Evolutionary conservation across 2,797 vertebrate genomes (phyloP).

Genomic region (Muscicapa comitata): DNA sequence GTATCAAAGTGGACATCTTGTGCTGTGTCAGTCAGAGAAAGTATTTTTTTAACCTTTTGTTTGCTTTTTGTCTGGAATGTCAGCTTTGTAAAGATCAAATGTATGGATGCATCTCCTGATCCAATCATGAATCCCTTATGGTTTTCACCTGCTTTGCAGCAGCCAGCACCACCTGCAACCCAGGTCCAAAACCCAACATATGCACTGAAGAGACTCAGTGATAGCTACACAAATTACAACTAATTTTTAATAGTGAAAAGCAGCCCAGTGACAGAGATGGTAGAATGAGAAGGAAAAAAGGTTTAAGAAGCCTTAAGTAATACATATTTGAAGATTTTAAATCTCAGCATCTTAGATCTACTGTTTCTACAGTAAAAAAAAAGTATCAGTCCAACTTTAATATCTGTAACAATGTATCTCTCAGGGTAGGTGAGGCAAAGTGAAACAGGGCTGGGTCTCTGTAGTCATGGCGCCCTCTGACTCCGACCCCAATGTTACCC

Average conservation of each 20-base stretch:
- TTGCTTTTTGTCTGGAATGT: background rate
- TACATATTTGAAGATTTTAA: background rate
- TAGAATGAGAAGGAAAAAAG: background rate
- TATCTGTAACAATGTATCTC: background rate
- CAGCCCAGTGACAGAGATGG: background rate
- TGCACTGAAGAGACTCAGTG: background rate
- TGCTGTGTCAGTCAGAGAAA: background rate
- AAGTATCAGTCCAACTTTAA: background rate
- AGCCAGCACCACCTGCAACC: background rate
- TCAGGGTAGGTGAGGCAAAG: background rate
- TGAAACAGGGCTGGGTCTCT: rapidly evolving
- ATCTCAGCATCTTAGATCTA: background rate
- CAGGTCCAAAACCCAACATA: background rate
- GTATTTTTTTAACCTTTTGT: background rate
- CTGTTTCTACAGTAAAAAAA: background rate
- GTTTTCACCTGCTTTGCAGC: background rate
- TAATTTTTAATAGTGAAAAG: background rate
- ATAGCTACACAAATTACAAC: background rate
- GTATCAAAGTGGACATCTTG: background rate
- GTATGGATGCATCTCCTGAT: background rate
- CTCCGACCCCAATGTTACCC: rapidly evolving
- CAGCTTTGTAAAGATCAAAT: background rate
- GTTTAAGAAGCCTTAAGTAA: background rate
- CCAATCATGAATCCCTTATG: background rate
- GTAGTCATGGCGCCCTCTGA: rapidly evolving